Conservation (phyloP, 2,888 invertebrate genomes). For the Liodrosophila aerea region DNA sequence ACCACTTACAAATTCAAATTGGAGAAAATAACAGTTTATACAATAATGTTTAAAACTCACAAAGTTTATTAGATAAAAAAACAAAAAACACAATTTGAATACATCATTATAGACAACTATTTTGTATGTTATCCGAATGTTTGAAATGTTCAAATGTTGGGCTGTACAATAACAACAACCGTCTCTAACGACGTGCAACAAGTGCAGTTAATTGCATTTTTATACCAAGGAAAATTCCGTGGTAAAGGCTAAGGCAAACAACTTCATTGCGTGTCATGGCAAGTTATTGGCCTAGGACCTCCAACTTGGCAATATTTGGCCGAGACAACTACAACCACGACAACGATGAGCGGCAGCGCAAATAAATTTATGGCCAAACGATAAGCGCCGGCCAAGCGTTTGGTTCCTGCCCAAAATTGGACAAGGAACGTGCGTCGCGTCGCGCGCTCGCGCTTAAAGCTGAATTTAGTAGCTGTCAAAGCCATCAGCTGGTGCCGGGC, state of each 20-base stretch:
- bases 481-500: constrained; percentile 72
- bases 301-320: constrained; percentile 61
- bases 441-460: constrained; percentile 45
- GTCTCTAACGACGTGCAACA: constrained; percentile 31
- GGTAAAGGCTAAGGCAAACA: constrained; percentile 51
- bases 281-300: constrained; percentile 69
- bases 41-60: background rate
- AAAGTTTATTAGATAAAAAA: too few species aligned
- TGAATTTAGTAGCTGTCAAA: constrained; percentile 77
- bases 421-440: constrained; percentile 69
- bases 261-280: constrained; percentile 71
- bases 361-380: constrained; percentile 69
- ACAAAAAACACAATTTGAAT: too few species aligned
- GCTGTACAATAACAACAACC: too few species aligned
- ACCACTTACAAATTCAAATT: constrained; percentile 10
- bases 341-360: constrained; percentile 37
- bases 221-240: constrained; percentile 42
- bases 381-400: constrained; percentile 63
- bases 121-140: too few species aligned
- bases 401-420: constrained; percentile 67
- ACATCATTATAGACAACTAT: too few species aligned
- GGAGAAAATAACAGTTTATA: background rate
- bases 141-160: too few species aligned
- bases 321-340: constrained; percentile 12
- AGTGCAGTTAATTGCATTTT: constrained; percentile 59